Evolutionary conservation across 2,888 invertebrate species (phyloP).

Genomic region (Callimorpha dominula): DNA sequence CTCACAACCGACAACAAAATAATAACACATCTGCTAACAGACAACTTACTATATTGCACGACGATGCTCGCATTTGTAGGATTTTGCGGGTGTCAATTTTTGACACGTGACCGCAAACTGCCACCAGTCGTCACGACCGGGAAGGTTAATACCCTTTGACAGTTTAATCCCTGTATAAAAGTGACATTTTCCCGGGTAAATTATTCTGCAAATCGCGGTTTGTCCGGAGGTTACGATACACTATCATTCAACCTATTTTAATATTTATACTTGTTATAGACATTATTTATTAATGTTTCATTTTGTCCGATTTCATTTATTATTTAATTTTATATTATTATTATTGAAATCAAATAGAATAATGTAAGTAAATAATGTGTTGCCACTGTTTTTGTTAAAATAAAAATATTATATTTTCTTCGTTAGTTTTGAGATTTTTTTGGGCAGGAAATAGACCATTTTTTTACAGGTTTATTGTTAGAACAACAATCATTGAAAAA

Average conservation of each 20-base stretch:
- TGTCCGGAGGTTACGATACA: constrained; percentile 21
- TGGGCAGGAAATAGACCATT: no score
- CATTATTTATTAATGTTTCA: neutral
- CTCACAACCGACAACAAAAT: neutral
- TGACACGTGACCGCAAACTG: constrained; percentile 45
- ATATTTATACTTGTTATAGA: neutral
- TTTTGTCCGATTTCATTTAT: neutral
- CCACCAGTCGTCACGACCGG: constrained; percentile 33
- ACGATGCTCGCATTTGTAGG: constrained; percentile 1
- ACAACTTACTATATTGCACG: neutral
- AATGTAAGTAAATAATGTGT: no score
- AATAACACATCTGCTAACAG: neutral
- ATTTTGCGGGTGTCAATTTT: constrained; percentile 31
- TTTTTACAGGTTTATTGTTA: no score
- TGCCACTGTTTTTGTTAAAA: no score
- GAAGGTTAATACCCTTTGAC: constrained; percentile 39
- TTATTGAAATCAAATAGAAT: no score
- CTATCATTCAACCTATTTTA: neutral
- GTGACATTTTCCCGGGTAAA: constrained; percentile 26
- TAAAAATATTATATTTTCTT: no score
- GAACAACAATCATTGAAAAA: no score
- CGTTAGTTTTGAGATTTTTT: no score
- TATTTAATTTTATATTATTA: no score
- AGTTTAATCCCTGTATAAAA: constrained; percentile 46
- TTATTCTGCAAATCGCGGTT: constrained; percentile 29